phyloP scores from a whole-genome alignment of 2,888 invertebrate species.

The Steromphala cineraria region DNA sequence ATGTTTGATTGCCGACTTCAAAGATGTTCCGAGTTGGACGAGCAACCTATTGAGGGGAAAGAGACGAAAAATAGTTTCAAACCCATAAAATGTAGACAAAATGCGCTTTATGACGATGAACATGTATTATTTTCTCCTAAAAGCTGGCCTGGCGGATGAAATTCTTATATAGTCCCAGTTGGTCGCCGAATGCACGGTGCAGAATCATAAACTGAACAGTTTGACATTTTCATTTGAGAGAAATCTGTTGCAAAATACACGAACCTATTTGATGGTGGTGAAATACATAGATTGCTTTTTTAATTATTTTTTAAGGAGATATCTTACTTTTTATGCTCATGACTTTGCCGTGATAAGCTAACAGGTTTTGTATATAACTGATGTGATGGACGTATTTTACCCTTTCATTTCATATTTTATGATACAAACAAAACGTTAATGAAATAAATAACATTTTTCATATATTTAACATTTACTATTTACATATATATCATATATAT shows the following conservation, averaged over 20 bases:
- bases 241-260: neutral
- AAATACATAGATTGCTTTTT: too few species aligned
- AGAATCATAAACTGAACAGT: neutral
- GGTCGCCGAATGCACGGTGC: neutral
- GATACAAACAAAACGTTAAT: too few species aligned
- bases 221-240: neutral
- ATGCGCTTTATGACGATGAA: neutral
- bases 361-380: too few species aligned
- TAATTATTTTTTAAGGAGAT: too few species aligned
- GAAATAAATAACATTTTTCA: too few species aligned
- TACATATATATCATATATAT: too few species aligned
- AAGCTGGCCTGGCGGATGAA: neutral
- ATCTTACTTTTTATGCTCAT: too few species aligned
- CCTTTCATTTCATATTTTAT: too few species aligned
- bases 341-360: too few species aligned
- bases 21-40: neutral
- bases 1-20: neutral
- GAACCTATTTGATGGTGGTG: too few species aligned
- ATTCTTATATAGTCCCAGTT: neutral
- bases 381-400: too few species aligned
- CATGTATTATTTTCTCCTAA: neutral
- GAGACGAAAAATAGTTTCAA: neutral
- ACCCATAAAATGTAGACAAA: neutral
- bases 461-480: too few species aligned
- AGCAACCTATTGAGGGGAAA: neutral